Percentiles rank a stretch among this genome's conserved stretches.
phyloP scores from a whole-genome alignment of 2,888 invertebrate species.

The Caenorhabditis becei region DNA sequence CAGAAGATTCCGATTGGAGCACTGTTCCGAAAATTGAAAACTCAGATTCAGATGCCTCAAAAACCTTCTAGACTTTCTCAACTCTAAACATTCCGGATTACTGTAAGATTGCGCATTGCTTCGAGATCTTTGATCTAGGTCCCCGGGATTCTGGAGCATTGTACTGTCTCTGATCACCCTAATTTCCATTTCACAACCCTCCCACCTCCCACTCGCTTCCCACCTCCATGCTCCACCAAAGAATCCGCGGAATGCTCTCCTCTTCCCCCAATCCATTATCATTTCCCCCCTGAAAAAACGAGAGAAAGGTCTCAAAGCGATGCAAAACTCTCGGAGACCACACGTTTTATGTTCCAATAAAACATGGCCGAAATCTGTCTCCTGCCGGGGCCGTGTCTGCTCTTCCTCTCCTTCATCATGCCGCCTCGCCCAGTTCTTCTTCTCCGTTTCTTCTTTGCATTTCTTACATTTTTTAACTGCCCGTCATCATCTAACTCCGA shows the following conservation, averaged over 20 bases:
- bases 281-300: not conserved
- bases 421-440: conserved; percentile 17
- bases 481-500: not conserved
- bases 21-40: no score
- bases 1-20: no score
- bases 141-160: no score
- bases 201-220: not conserved
- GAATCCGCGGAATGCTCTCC: not conserved
- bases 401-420: conserved; percentile 33
- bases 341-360: conserved; percentile 58
- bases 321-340: conserved; percentile 31
- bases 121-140: no score
- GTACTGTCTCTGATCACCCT: no score
- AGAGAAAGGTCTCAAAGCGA: conserved; percentile 6
- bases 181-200: no score
- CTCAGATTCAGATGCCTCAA: no score
- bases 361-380: conserved; percentile 46
- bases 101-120: no score
- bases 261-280: not conserved
- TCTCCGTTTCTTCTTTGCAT: conserved; percentile 15
- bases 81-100: no score
- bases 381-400: conserved; percentile 4
- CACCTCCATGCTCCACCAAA: not conserved
- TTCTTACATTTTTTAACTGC: conserved; percentile 26
- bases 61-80: no score